Conservation (phyloP, 2,113 vertebrate genomes). For the Platysternon megacephalum region DNA sequence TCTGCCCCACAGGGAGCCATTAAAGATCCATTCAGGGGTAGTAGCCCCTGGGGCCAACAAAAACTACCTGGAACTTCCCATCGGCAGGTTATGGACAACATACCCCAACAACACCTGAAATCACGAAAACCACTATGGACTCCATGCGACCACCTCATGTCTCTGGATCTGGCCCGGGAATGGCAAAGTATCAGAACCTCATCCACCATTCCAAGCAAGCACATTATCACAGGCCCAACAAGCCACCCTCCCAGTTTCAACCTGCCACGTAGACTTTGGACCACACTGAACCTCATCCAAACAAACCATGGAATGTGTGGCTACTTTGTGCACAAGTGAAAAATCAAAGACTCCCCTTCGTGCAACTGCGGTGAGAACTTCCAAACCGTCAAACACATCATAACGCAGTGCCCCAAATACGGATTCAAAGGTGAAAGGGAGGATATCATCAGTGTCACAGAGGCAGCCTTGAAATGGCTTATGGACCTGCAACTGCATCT, state of each 20-base stretch:
- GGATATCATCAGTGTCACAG: not conserved
- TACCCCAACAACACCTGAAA: not conserved
- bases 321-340: not conserved
- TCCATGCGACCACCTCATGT: not conserved
- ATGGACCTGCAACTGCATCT: not conserved
- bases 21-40: too few species aligned
- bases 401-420: not conserved
- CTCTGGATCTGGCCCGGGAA: not conserved
- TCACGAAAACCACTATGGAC: not conserved
- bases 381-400: not conserved
- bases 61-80: not conserved
- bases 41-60: too few species aligned
- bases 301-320: not conserved
- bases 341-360: not conserved
- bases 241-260: not conserved
- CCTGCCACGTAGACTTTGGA: not conserved
- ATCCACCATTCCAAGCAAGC: not conserved
- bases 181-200: not conserved
- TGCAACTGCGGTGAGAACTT: not conserved
- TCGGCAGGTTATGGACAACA: not conserved
- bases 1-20: too few species aligned
- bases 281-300: not conserved
- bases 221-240: not conserved
- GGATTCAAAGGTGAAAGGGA: not conserved
- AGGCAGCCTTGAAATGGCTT: not conserved